Percentiles rank a stretch among this genome's conserved stretches.
These are phyloP conservation scores for Hydrotaea cyrtoneurina DNA, from an alignment of 2,888 invertebrate genomes.

Conservation along the genomic window DNA sequence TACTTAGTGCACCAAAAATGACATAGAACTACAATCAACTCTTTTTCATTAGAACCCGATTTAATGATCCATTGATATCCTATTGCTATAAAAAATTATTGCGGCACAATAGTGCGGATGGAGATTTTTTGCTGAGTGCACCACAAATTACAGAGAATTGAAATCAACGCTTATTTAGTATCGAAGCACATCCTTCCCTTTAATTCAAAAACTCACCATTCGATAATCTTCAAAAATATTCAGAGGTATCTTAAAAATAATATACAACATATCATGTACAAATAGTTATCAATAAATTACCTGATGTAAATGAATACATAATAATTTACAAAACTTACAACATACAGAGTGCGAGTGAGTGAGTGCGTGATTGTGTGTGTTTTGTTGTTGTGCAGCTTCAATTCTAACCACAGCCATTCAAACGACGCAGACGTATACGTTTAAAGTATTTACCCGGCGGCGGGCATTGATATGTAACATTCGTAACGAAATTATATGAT, in stretches of 20 bases:
- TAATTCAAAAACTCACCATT: background rate
- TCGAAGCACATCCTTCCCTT: no score
- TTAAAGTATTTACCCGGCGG: slow-evolving; percentile 78
- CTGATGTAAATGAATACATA: background rate
- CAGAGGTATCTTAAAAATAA: background rate
- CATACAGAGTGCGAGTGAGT: slow-evolving; percentile 30
- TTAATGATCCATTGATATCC: no score
- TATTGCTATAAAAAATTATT: no score
- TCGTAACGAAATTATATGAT: slow-evolving; percentile 77
- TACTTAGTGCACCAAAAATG: no score
- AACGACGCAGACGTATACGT: slow-evolving; percentile 72
- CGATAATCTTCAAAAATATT: background rate
- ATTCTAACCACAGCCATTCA: slow-evolving; percentile 57
- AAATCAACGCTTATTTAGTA: no score
- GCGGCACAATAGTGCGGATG: no score
- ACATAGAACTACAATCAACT: no score
- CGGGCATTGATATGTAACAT: slow-evolving; percentile 77
- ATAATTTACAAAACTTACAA: slow-evolving; percentile 17
- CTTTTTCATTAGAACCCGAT: no score
- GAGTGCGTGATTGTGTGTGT: background rate
- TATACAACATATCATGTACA: background rate
- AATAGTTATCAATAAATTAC: background rate
- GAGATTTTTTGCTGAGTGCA: no score
- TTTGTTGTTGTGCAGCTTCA: slow-evolving; percentile 1
- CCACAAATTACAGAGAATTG: no score